Percentiles rank a stretch among this genome's conserved stretches.
Conservation (phyloP, 2,888 invertebrate species). For the Hypomecis atomaria region DNA sequence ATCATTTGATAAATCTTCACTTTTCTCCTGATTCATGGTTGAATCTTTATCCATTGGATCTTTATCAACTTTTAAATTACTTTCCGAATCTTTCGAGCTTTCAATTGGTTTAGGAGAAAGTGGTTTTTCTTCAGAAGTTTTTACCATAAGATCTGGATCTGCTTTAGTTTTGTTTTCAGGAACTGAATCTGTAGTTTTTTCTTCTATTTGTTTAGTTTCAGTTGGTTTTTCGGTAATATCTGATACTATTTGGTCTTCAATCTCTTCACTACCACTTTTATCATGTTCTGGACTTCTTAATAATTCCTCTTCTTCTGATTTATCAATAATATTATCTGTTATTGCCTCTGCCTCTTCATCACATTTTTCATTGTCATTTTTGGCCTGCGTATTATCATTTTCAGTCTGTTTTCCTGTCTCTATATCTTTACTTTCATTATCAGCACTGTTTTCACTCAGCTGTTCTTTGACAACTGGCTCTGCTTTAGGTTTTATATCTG, state of each 20-base stretch:
- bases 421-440: constrained; percentile 23
- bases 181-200: neutral
- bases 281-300: constrained; percentile 15
- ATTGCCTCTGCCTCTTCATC: constrained; percentile 10
- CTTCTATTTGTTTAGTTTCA: constrained; percentile 8
- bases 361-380: constrained; percentile 13
- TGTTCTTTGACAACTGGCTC: constrained; percentile 22
- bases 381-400: constrained; percentile 6
- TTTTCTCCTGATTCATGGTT: constrained; percentile 29
- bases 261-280: constrained; percentile 23
- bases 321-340: constrained; percentile 23
- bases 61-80: constrained; percentile 24
- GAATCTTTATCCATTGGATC: constrained; percentile 19
- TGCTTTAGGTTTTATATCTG: constrained; percentile 17
- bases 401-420: constrained; percentile 32
- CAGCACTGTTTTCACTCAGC: constrained; percentile 23
- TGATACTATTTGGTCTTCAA: constrained; percentile 8
- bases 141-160: constrained; percentile 4
- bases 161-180: constrained; percentile 12
- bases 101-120: constrained; percentile 23
- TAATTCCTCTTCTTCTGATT: constrained; percentile 22
- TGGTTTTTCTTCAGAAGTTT: constrained; percentile 11
- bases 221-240: constrained; percentile 17
- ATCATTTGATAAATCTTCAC: constrained; percentile 38
- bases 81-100: constrained; percentile 28